These are phyloP conservation scores for Oreamnos americanus DNA, from an alignment of 2,113 vertebrate genomes.

Conservation along the genomic window DNA sequence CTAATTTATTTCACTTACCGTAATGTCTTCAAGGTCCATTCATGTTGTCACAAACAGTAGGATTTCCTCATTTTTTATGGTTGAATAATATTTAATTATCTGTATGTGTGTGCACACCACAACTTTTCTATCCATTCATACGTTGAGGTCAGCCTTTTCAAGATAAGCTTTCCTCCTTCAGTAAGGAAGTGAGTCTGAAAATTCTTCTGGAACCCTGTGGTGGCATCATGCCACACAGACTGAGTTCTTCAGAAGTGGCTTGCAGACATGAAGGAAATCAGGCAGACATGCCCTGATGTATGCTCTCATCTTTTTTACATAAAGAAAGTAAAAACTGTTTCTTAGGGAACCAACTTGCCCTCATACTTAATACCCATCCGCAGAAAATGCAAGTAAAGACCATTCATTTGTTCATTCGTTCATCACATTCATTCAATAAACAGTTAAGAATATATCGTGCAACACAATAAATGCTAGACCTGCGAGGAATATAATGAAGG, in stretches of 20 bases:
- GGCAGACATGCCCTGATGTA: not conserved
- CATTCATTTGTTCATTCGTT: not conserved
- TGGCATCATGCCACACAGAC: not conserved
- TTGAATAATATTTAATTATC: not conserved
- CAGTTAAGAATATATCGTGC: not conserved
- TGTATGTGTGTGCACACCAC: not conserved
- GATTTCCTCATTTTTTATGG: not conserved
- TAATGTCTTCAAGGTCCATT: not conserved
- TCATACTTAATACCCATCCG: not conserved
- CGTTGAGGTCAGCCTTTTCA: not conserved
- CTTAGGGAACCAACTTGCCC: not conserved
- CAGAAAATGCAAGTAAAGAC: not conserved
- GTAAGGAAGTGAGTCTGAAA: not conserved
- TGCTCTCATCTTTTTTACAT: not conserved
- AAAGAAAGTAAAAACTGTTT: conserved; percentile 8
- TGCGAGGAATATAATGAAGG: not conserved
- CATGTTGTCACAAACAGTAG: not conserved
- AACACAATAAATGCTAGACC: not conserved
- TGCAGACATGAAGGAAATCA: not conserved
- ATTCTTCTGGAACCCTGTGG: not conserved
- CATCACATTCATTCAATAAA: not conserved
- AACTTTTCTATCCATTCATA: not conserved
- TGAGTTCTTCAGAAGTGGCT: not conserved
- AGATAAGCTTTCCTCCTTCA: not conserved
- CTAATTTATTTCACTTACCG: not conserved